Evolutionary conservation across 1,140 invertebrate species (phyloP), one percentile per base, ranked within the genome.

Genomic region (Drosophila trapezifrons): DNA sequence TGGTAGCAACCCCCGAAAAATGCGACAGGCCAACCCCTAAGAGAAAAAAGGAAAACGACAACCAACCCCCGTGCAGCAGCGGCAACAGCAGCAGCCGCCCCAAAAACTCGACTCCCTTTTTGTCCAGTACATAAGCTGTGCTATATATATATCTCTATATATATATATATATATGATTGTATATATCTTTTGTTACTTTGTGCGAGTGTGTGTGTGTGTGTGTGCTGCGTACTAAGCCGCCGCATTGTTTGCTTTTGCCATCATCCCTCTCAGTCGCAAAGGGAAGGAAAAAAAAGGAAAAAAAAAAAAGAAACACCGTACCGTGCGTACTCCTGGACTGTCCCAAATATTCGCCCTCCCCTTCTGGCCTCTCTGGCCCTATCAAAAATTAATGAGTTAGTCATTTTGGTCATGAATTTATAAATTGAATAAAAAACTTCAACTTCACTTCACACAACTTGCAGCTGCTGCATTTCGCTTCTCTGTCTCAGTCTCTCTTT

Each of bases 361-460:
- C 15, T 17, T 52, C 32, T 3, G 20, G 13, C n/a, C 6, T 9
- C 7, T 8, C 4, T 32, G 42, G 58, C 75, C 67, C 71, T 87
- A 89, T 89, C 79, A 87, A 87, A 87, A 87, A 87, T 87, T 87
- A 87, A 87, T 87, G 83, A 87, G 83, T 87, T 87, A 87, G 83
- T 87, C 83, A 87, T 87, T 87, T 87, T 89, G 76, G 57, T 87
- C 84, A 87, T 87, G 83, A 87, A 87, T 87, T 87, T 87, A 80
- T 87, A 89, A 87, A 87, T 89, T 87, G 84, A 83, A 89, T 89
- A 87, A 87, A 87, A 87, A 87, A 87, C 74, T 77, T 77, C 45
- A 87, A 72, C 43, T 35, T 47, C 52, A 40, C 63, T 64, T 69
- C 47, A 18, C 4, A 10, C 27, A 20, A 35, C 17, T 37, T 77